Evolutionary conservation across 1,140 invertebrate genomes (phyloP), one percentile per base, ranked within the genome.

Genomic region (Platyscapa corneri): DNA sequence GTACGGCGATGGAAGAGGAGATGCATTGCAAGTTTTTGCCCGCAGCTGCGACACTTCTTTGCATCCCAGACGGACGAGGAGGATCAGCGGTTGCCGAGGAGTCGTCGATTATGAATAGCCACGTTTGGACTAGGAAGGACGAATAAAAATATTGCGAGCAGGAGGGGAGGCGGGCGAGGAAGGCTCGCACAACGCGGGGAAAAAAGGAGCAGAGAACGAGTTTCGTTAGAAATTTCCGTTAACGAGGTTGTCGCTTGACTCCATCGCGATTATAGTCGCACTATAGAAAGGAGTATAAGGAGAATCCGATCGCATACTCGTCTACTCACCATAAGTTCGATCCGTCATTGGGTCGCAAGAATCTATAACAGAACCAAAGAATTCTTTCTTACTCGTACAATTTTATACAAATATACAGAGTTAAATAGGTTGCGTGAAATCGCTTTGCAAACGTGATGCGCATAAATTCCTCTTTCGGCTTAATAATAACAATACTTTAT

Each of bases 311-410:
- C 49, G 42, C 74, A 49, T 42, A 32, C 74, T 18, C 20, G 1
- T 72, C 23, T 86, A 92, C 91, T 92, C 89, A 92, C 92, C 91
- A 85, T 92, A 92, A 87, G 90, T 88, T 91, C 90, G 89, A 82
- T 91, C 91, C 72, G 88, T 90, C 87, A 91, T 85, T 30, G 89
- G 89, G 85, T 92, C 92, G 88, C 91, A 91, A 81, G 89, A 87
- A 85, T 92, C 91, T 92, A 91, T 16, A 92, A 92, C 91, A 92
- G 86, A 84, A 79, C 30, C 5, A 53, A 32, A 16, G 5, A 37
- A 37, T 27, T n/a, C 0, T 37, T 56, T 64, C 27, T 56, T 12
- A 74, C 5, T 42, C 37, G 27, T n/a, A 74, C 70, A n/a, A n/a
- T n/a, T n/a, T n/a, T n/a, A n/a, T n/a, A n/a, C n/a, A n/a, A n/a